Base-by-base conservation (phyloP, 2,888 invertebrate genomes). In the Drosophila yooni region DNA sequence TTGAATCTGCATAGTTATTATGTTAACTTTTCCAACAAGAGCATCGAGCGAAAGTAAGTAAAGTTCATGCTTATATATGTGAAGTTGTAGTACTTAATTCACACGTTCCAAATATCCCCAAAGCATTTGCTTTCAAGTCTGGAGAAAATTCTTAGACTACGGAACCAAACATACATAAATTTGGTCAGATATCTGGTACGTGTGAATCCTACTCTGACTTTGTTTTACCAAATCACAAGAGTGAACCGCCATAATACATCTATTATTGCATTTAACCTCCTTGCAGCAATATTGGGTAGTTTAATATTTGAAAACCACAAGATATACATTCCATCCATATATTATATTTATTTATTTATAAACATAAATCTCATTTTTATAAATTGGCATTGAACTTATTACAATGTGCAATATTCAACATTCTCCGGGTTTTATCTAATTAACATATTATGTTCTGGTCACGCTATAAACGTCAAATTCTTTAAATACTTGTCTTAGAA, bases 91-190 rank as follows among this genome's bases (percentile, higher is more conserved):
- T 31, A 43, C 31, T 36, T 25, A 29, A 27, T 67, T 78, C 78
- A 50, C 81, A 78, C 78, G 78, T 68, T 81, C 78, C 78, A 68
- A 67, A 76, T 77, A 81, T 34, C 33, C 46, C 8, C 36, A 11
- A 50, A 53, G 43, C 61, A 77, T 72, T 81, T 72, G 66, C 78
- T 72, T 72, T 76, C 77, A 58, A 71, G 62, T 62, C 62, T 36
- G 50, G 61, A 43, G 70, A 74, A 62, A 67, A 72, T 81, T 78
- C 78, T 81, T 62, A 77, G 48, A 68, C 60, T 56, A 53, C 50
- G 71, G 43, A 52, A 62, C 40, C 21, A 57, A 38, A 33, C 43
- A 48, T 53, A 68, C 58, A 52, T 57, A 62, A 48, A 40, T 57
- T 57, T 56, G 46, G 38, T 27, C 57, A 48, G 46, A 25, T 76